A percentile compares a stretch with the other conserved stretches of the same genome.
Conservation (phyloP, 2,888 invertebrate species). For the Netelia inedita region DNA sequence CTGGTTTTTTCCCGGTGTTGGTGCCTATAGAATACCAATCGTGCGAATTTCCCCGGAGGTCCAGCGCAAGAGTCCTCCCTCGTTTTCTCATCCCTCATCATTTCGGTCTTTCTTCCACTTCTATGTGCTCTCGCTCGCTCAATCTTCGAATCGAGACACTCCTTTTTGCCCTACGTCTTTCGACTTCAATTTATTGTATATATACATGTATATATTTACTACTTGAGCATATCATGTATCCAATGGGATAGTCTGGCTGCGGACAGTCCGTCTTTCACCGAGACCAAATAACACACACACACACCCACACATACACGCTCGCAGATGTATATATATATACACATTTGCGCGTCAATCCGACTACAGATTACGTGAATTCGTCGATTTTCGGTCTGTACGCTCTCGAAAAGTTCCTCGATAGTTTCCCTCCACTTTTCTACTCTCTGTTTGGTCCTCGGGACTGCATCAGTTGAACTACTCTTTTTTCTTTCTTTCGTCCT, state of each 20-base stretch:
- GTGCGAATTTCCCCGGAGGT: constrained; percentile 78
- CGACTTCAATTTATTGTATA: background rate
- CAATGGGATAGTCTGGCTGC: background rate
- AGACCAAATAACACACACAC: background rate
- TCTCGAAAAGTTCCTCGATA: background rate
- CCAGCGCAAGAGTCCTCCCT: constrained; percentile 17
- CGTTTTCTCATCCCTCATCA: constrained; percentile 27
- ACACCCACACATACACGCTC: background rate
- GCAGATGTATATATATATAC: background rate
- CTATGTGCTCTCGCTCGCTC: constrained; percentile 16
- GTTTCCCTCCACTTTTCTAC: background rate
- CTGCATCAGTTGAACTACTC: background rate
- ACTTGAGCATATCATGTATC: background rate
- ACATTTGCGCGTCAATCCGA: background rate
- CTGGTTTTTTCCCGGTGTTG: constrained; percentile 28
- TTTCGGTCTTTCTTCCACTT: constrained; percentile 18
- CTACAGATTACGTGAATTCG: constrained; percentile 11
- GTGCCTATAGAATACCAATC: constrained; percentile 76
- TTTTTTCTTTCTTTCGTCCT: background rate
- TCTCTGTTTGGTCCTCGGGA: background rate
- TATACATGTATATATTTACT: background rate
- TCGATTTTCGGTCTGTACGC: constrained; percentile 4
- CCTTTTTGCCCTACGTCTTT: background rate
- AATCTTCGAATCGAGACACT: constrained; percentile 17
- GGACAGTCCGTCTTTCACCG: background rate